Base-by-base conservation (phyloP, 1,140 invertebrate species). In the Trigoniulus corallinus region DNA sequence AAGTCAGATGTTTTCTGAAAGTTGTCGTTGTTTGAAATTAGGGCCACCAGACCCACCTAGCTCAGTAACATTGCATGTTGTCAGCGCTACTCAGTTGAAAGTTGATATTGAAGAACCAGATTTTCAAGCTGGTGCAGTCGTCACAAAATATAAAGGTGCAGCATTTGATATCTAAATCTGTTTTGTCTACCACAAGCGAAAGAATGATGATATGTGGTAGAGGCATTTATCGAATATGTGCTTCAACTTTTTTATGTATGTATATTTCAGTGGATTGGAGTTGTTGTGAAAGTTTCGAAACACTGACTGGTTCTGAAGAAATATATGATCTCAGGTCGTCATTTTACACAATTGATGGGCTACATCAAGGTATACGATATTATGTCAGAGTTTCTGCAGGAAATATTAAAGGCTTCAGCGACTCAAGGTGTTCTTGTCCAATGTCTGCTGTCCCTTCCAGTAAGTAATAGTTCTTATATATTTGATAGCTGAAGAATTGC, bases 371-470 rank as follows among this genome's bases (percentile, higher is more conserved):
- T 3, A 74, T 80, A 24, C 74, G 79, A 50, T 95, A 94, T 66
- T 88, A 82, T 65, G 87, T 95, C 59, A 72, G 88, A 47, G 85
- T 84, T 0, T 74, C 80, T 20, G 68, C 68, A 3, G 69, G 88
- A 43, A 95, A 95, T 64, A 71, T 92, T n/a, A 87, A 85, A 61
- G 91, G 88, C 13, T 95, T 80, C 71, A 86, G 88, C 40, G 69
- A 72, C n/a, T 84, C 74, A 60, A 71, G 77, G 18, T 72, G 71
- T 20, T 80, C 86, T 1, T 80, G 77, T 21, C 88, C 88, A 1
- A 66, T 77, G 24, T 84, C 81, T 57, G 81, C 91, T 7, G 78
- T 88, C 22, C 88, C 89, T 13, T 93, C 88, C 57, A 88, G 88
- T 88, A 67, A 80, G 80, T 27, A 3, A 18, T 13, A 37, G 18